phyloP scores from a whole-genome alignment of 2,113 vertebrate genomes.

The Oreochromis niloticus region DNA sequence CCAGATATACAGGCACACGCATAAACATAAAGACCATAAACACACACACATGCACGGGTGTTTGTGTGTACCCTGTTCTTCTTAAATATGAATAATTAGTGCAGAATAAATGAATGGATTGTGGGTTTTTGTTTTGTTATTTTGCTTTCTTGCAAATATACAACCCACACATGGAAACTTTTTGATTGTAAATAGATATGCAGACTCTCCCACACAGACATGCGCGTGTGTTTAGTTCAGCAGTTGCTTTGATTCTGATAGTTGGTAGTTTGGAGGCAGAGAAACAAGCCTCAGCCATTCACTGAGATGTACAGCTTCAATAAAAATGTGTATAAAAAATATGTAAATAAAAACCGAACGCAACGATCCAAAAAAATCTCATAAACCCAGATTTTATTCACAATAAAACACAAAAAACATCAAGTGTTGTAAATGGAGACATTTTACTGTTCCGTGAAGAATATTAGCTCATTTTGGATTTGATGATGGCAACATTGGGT shows the following conservation, averaged over 20 bases:
- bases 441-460: background rate
- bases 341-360: background rate
- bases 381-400: background rate
- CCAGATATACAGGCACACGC: constrained; percentile 23
- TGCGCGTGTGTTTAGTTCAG: background rate
- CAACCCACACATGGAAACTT: background rate
- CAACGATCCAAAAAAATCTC: background rate
- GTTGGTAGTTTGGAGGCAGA: background rate
- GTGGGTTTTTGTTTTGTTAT: background rate
- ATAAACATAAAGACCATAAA: background rate
- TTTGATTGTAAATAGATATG: background rate
- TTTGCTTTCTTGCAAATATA: background rate
- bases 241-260: constrained; percentile 9
- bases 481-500: background rate
- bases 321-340: background rate
- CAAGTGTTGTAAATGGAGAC: background rate
- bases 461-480: background rate
- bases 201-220: background rate
- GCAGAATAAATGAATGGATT: background rate
- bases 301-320: background rate
- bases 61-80: background rate
- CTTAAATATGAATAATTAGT: constrained; percentile 39
- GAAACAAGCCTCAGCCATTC: background rate
- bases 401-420: background rate
- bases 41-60: background rate